Conservation (phyloP, 2,888 invertebrate genomes). For the Phortica okadai region DNA sequence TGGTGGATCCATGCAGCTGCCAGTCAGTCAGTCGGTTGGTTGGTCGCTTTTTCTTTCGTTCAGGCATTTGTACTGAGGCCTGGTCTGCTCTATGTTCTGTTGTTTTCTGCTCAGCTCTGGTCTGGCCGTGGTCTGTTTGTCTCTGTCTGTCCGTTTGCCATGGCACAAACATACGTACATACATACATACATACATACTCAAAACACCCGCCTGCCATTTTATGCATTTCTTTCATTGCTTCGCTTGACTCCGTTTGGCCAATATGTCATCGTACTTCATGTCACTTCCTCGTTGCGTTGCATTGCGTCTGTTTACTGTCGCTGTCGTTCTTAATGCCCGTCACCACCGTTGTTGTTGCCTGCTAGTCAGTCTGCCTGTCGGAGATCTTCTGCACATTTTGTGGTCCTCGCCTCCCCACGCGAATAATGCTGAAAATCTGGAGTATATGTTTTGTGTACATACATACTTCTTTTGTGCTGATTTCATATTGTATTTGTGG, state of each 20-base stretch:
- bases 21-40: neutral
- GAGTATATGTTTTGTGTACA: neutral
- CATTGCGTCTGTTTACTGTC: constrained; percentile 28
- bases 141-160: constrained; percentile 13
- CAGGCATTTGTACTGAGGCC: neutral
- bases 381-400: neutral
- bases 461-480: constrained; percentile 12
- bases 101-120: neutral
- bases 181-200: neutral
- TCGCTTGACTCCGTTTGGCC: constrained; percentile 36
- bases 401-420: constrained; percentile 17
- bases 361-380: neutral
- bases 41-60: neutral
- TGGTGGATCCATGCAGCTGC: constrained; percentile 19
- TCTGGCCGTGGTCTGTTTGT: constrained; percentile 7
- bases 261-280: constrained; percentile 36
- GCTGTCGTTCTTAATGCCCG: constrained; percentile 9
- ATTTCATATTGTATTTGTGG: constrained; percentile 26
- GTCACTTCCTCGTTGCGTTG: constrained; percentile 25
- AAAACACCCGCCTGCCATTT: neutral
- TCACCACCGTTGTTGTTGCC: constrained; percentile 18
- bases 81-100: no score
- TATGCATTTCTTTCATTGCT: constrained; percentile 26
- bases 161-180: neutral
- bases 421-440: constrained; percentile 23